phyloP scores from a whole-genome alignment of 1,140 invertebrate genomes.

The Myzus persicae region DNA sequence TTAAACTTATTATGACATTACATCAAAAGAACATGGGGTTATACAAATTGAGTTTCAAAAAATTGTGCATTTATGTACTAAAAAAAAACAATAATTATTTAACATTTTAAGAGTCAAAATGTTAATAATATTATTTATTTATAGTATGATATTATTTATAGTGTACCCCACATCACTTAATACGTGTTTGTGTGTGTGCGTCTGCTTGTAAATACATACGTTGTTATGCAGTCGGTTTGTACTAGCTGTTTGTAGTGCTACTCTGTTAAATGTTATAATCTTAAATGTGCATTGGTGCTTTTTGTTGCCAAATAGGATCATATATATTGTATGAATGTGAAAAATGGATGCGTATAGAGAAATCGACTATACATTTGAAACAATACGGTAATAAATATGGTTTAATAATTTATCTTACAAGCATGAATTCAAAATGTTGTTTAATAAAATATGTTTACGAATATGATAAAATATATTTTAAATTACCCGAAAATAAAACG shows the following conservation, averaged over 20 bases:
- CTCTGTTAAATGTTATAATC: neutral
- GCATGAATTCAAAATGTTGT: neutral
- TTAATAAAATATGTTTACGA: neutral
- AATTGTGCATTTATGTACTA: neutral
- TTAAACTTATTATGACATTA: neutral
- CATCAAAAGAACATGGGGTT: neutral
- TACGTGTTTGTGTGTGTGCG: neutral
- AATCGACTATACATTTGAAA: neutral
- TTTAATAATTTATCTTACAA: neutral
- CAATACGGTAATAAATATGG: neutral
- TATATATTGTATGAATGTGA: neutral
- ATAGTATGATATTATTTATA: neutral
- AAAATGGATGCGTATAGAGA: neutral
- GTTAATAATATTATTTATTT: neutral
- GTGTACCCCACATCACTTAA: neutral
- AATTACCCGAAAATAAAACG: neutral
- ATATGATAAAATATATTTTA: neutral
- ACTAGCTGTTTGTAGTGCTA: too few relatives aligned
- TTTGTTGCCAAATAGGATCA: slow-evolving; percentile 28
- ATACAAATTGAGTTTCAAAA: neutral
- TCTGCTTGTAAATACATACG: neutral
- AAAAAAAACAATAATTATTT: neutral
- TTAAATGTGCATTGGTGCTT: slow-evolving; percentile 22
- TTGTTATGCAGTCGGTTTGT: neutral
- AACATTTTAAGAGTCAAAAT: neutral